A percentile compares a stretch with the other conserved stretches of the same genome.
phyloP scores from a whole-genome alignment of 2,797 vertebrate species.

The Sebastes aleutianus region DNA sequence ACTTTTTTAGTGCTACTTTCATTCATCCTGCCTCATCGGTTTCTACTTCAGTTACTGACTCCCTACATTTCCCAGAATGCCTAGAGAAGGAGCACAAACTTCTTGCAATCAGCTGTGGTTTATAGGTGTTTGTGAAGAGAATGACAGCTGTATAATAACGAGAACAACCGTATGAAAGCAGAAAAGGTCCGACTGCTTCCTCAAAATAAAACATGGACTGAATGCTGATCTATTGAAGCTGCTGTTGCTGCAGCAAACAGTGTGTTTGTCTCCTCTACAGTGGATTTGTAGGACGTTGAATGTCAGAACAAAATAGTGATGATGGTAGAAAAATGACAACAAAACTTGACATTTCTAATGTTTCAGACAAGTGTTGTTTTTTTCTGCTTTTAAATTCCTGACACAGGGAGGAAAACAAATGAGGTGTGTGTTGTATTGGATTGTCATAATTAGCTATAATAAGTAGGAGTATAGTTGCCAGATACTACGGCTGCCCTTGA shows the following conservation, averaged over 20 bases:
- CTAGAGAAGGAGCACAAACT: background rate
- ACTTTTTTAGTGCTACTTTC: background rate
- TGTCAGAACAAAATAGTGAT: background rate
- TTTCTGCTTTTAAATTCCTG: background rate
- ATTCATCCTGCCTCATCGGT: background rate
- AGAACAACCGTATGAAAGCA: background rate
- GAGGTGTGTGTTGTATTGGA: background rate
- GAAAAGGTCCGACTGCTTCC: slow-evolving; percentile 1
- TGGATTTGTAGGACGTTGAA: background rate
- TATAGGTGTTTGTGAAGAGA: background rate
- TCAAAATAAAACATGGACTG: slow-evolving; percentile 15
- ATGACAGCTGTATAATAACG: slow-evolving; percentile 1
- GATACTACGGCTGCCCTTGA: too few relatives aligned
- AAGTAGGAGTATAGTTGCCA: too few relatives aligned
- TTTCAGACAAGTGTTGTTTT: background rate
- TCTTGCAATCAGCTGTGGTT: background rate
- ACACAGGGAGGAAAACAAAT: background rate
- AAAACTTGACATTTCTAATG: background rate
- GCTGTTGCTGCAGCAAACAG: background rate
- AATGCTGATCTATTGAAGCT: background rate
- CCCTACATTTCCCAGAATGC: slow-evolving; percentile 8
- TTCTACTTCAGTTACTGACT: background rate
- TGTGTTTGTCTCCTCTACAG: background rate
- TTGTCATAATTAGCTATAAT: too few relatives aligned
- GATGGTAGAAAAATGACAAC: background rate